These are phyloP conservation scores for Trissonchulus sp. DNA, from an alignment of 2,888 invertebrate genomes.

Conservation along the genomic window DNA sequence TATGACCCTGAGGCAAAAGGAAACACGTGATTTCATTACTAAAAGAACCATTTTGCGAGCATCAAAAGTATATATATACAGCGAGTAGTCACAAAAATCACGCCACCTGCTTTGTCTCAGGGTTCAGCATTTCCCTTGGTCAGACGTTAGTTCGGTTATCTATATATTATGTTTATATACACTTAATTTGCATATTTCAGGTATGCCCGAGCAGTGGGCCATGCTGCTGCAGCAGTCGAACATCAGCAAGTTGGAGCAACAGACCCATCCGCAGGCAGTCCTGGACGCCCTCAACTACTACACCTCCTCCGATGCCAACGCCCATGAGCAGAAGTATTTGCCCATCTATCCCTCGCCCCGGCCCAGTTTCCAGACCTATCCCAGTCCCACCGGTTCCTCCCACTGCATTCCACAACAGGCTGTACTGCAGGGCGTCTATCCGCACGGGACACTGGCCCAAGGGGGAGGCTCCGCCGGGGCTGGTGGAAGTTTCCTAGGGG, in stretches of 20 bases:
- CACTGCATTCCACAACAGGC: constrained; percentile 8
- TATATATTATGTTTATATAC: too few relatives aligned
- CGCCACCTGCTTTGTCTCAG: too few relatives aligned
- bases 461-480: not conserved
- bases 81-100: too few relatives aligned
- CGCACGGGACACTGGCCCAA: not conserved
- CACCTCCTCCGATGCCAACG: constrained; percentile 62
- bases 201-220: constrained; percentile 99
- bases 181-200: too few relatives aligned
- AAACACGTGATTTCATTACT: too few relatives aligned
- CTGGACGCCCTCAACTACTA: constrained; percentile 97
- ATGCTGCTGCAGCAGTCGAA: constrained; percentile 91
- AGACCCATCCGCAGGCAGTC: constrained; percentile 98
- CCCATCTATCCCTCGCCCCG: constrained; percentile 40
- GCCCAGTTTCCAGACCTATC: constrained; percentile 41
- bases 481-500: not conserved
- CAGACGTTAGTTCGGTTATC: too few relatives aligned
- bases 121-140: too few relatives aligned
- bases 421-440: not conserved
- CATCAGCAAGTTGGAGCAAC: constrained; percentile 97
- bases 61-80: too few relatives aligned
- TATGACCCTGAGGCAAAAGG: too few relatives aligned
- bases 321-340: constrained; percentile 36
- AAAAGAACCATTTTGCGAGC: too few relatives aligned
- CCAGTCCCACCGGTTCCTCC: not conserved